Base-by-base conservation (phyloP, 2,888 invertebrate species). In the Lysandra bellargus region DNA sequence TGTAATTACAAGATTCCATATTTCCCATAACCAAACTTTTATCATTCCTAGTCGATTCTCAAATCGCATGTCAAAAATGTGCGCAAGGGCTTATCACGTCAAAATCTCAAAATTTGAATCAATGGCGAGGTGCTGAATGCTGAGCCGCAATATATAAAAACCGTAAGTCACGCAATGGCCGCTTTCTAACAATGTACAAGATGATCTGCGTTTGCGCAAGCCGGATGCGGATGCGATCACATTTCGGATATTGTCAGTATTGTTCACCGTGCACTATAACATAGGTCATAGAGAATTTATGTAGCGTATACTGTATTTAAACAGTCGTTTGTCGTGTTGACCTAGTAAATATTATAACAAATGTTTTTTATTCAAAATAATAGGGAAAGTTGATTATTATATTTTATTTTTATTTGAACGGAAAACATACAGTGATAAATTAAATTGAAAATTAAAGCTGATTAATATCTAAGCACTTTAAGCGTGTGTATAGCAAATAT, bases 141-240 rank as follows among this genome's bases (percentile, higher is more conserved):
- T 69, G 69, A 69, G 37, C 33, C 23, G 64, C 9, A 5, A 77
- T 80, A 79, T 77, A 78, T 80, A 80, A 80, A 81, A 81, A 81
- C 77, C 79, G 80, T 81, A 82, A 81, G 78, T 64, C 69, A 78
- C 69, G 82, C 33, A 33, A 53, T 33, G 81, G 81, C 80, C 82
- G 82, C 83, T 83, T 83, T 83, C 83, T 83, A 82, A 81, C 80
- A 82, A 82, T 81, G 80, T 53, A 80, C 82, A 79, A 69, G 81
- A 82, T 82, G 81, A 83, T 83, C 82, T 81, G 80, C 81, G 83
- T 81, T 91, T 90, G 88, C 89, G 89, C 89, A 91, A 90, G 86
- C 91, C 91, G 90, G 91, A 91, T 88, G 86, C 83, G 90, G 90
- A 90, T 88, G 86, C 78, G 75, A 53, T 57, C 61, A 72, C 78